Conservation (phyloP, 2,113 vertebrate genomes). For the Phycodurus eques region DNA sequence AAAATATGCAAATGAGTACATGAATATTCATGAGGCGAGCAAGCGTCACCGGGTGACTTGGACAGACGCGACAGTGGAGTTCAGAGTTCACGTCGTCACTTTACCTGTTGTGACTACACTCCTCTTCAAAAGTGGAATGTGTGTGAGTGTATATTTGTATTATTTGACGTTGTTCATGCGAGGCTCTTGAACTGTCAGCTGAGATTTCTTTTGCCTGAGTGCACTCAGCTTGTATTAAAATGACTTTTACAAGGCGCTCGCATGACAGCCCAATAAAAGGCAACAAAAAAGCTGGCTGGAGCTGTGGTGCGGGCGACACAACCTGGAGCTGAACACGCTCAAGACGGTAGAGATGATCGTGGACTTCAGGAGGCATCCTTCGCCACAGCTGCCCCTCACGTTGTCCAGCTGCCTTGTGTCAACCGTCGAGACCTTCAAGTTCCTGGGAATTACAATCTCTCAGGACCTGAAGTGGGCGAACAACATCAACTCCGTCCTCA, state of each 20-base stretch:
- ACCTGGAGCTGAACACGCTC: too few relatives aligned
- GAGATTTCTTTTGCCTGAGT: constrained; percentile 19
- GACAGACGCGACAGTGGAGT: background rate
- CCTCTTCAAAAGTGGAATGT: background rate
- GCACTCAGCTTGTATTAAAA: constrained; percentile 40
- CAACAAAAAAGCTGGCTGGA: constrained; percentile 14
- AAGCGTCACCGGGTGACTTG: background rate
- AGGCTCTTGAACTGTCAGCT: constrained; percentile 19
- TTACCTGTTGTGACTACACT: background rate
- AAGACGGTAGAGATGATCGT: too few relatives aligned
- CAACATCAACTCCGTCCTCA: too few relatives aligned
- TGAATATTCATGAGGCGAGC: constrained; percentile 1
- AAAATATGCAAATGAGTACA: constrained; percentile 18
- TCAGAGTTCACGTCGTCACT: background rate
- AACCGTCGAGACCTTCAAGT: too few relatives aligned
- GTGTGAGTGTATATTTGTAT: background rate
- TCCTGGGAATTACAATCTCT: too few relatives aligned
- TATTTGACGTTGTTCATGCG: constrained; percentile 13
- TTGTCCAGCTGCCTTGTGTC: too few relatives aligned
- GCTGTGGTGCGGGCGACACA: too few relatives aligned
- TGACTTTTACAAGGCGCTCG: constrained; percentile 37
- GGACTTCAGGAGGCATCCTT: too few relatives aligned
- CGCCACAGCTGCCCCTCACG: too few relatives aligned
- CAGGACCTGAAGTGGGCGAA: too few relatives aligned
- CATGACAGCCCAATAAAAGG: constrained; percentile 37